A percentile compares a stretch with the other conserved stretches of the same genome.
Evolutionary conservation across 2,797 vertebrate genomes (phyloP).

Genomic region (Botia kubotai): DNA sequence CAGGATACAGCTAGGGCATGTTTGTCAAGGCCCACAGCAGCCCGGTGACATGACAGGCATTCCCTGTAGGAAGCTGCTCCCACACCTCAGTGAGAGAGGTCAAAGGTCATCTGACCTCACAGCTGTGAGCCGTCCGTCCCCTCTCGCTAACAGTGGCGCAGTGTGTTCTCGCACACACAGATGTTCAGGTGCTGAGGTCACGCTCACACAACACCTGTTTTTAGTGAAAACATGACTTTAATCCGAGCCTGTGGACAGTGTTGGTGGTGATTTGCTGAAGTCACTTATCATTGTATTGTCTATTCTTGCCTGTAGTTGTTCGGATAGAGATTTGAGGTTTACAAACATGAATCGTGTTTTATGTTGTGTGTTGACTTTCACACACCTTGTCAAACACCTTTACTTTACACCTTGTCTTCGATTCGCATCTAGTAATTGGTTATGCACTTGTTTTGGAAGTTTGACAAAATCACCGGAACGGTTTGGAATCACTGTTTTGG

Average conservation of each 20-base stretch:
- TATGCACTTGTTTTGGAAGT: too few species aligned
- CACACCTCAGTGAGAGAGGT: conserved; percentile 17
- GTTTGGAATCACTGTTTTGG: too few species aligned
- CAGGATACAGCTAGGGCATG: conserved; percentile 56
- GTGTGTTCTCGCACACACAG: conserved; percentile 35
- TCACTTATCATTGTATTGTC: too few species aligned
- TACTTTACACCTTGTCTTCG: too few species aligned
- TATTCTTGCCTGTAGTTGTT: too few species aligned
- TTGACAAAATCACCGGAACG: too few species aligned
- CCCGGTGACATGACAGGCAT: conserved; percentile 33
- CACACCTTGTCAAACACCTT: too few species aligned
- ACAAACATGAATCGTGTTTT: too few species aligned
- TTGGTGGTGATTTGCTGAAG: too few species aligned
- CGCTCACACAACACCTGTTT: conserved; percentile 43
- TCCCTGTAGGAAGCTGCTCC: conserved; percentile 20
- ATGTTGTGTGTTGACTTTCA: too few species aligned
- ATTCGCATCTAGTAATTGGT: too few species aligned
- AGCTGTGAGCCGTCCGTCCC: conserved; percentile 36
- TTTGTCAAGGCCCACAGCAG: conserved; percentile 37
- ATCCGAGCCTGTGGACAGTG: conserved; percentile 10
- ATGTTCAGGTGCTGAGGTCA: conserved; percentile 53
- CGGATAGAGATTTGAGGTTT: too few species aligned
- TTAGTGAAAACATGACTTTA: conserved; percentile 7
- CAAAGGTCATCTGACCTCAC: conserved; percentile 19
- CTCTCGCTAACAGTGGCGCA: conserved; percentile 25